Base-by-base conservation (phyloP, 1,140 invertebrate genomes). In the Heliconius himera region DNA sequence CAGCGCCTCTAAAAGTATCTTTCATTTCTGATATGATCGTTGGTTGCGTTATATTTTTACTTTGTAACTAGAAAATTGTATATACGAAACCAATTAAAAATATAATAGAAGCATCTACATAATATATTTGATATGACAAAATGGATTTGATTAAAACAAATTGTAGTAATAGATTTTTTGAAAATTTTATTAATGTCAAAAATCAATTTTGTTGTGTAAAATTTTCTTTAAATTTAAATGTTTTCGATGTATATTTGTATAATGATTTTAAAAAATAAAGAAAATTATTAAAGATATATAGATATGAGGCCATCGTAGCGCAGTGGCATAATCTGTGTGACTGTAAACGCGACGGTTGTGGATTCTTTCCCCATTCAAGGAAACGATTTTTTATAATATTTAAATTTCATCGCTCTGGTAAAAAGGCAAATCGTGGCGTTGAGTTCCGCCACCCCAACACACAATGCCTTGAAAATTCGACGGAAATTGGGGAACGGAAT, bases 1-100 rank as follows among this genome's bases (percentile, higher is more conserved):
- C 41, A 4, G 89, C 70, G 0, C 91, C 91, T 74, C 90, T 86
- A 75, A 83, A 94, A 38, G 82, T 92, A 36, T 93, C 92, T 74
- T 92, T 94, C 91, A 92, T 93, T 74, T 93, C 92, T 13, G 93
- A 94, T 73, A 91, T 78, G 41, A 90, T 84, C 18, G 20, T 83
- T 6, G 90, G 90, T 74, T 92, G 90, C 0, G 77, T 75, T n/a
- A 93, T 91, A 54, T 71, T 88, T 73, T 91, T 89, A 2, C 84
- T 70, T 91, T 88, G 89, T 70, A 94, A 77, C 92, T 94, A 66
- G 26, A n/a, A 29, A 66, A 66, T 66, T 56, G n/a, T 56, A 20
- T 11, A 56, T 22, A 79, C 83, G 88, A 80, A 60, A n/a, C 3
- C 3, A 16, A 46, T 60, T 60, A 9, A 66, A 49, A 29, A 51